Evolutionary conservation across 2,888 invertebrate genomes (phyloP), one percentile per base, ranked within the genome.

Genomic region (Nyleta sp.): DNA sequence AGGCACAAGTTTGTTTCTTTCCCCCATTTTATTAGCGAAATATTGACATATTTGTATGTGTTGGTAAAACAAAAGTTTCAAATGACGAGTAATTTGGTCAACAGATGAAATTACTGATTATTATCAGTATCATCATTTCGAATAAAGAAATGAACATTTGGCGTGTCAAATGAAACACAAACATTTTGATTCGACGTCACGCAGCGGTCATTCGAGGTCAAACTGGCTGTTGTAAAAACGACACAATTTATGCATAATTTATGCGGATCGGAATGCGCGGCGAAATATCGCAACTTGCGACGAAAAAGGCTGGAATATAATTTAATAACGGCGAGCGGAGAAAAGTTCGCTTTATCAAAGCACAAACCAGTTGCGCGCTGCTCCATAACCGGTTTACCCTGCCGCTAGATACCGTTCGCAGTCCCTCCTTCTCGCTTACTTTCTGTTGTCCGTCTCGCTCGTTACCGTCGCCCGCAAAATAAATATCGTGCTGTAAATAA

Each of bases 291-390:
- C 67, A 38, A 50, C 11, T 55, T n/a, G 60, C 52, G 50, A 53
- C 59, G 67, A 60, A 81, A 80, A 80, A 76, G 78, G 73, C 74
- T 76, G 80, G 68, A 79, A 80, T 83, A 81, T 83, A 85, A 86
- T 84, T 86, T 85, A 85, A 86, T 85, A 84, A 87, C 84, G 83
- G 82, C 81, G 81, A 80, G 78, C 64, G 81, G 84, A 83, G 84
- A 84, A 86, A 85, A 85, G 80, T 79, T 72, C 70, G 81, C 84
- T 86, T 86, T 87, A 87, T 88, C 84, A 86, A 86, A 87, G 85
- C 83, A 84, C 83, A 81, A 88, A 89, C 87, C 87, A 86, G 89
- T 88, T 84, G 84, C 83, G 76, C 83, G 81, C 53, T 28, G 81
- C 82, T 82, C 76, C 70, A 71, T 79, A 88, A 87, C 88, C 87